Conservation (phyloP, 2,888 invertebrate genomes). For the Byasa hedistus region DNA sequence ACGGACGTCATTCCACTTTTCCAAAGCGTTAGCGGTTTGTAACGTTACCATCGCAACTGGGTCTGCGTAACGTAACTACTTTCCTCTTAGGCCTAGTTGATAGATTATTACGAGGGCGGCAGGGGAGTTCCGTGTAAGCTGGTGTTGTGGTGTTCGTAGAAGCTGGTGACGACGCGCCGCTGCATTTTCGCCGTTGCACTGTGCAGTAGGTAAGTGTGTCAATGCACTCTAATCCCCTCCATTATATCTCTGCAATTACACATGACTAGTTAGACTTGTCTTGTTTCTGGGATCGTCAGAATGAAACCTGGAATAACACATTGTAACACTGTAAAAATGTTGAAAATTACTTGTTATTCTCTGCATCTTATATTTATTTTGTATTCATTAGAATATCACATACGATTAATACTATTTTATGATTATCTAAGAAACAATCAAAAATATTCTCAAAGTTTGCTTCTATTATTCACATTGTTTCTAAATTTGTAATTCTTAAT, state of each 20-base stretch:
- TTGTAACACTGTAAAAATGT: not conserved
- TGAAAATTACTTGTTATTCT: not conserved
- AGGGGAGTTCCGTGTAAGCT: slow-evolving; percentile 51
- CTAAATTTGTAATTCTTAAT: no score
- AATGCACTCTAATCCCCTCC: slow-evolving; percentile 75
- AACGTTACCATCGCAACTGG: slow-evolving; percentile 52
- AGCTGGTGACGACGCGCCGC: slow-evolving; percentile 60
- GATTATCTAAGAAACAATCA: no score
- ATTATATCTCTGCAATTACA: slow-evolving; percentile 68
- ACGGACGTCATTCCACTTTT: slow-evolving; percentile 79
- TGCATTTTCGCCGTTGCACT: slow-evolving; percentile 73
- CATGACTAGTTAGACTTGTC: slow-evolving; percentile 69
- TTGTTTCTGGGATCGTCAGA: slow-evolving; percentile 37
- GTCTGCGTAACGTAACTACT: slow-evolving; percentile 44
- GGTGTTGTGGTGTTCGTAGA: slow-evolving; percentile 59
- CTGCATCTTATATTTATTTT: not conserved
- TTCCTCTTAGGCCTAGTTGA: slow-evolving; percentile 39
- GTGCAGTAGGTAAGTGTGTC: slow-evolving; percentile 78
- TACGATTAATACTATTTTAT: no score
- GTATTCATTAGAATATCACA: no score
- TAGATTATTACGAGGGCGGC: slow-evolving; percentile 36
- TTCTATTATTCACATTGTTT: no score
- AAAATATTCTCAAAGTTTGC: no score
- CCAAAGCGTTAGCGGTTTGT: slow-evolving; percentile 69
- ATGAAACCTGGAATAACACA: not conserved